Evolutionary conservation across 1,140 invertebrate genomes (phyloP), one percentile per base, ranked within the genome.

Genomic region (Drosophila busckii): DNA sequence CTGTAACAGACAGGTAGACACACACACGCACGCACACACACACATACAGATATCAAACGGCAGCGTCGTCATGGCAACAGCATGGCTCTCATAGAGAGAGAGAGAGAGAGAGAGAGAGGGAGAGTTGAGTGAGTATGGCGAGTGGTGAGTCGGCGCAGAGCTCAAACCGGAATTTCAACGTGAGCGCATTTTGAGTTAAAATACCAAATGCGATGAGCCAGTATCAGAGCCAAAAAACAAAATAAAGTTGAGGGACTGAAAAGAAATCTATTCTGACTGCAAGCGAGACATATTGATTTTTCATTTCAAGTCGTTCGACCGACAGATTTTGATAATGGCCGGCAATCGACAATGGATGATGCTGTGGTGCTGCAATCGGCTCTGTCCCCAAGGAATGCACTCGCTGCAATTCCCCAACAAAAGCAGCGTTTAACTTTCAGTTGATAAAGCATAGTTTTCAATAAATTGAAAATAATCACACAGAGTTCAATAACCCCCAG

Each of bases 1-100:
- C 58, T 73, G 67, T 58, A 52, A 44, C 42, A 41, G 53, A 80
- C 80, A 84, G 80, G 80, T 84, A 84, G 73, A 80, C 60, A 73
- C 50, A 45, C 62, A 35, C 64, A 54, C 23, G 38, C 56, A 63
- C 69, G 49, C 59, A 44, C 45, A 29, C 65, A 48, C 25, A 45
- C 23, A 48, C 5, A 10, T 22, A 41, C n/a, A 16, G 16, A 10
- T 26, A 28, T n/a, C 19, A 26, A 42, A 29, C 55, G 38, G 45
- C 54, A 44, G 56, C 49, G 80, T 84, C 56, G 66, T 56, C 64
- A 84, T 85, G 75, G 55, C 42, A 69, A 71, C 70, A 37, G 13
- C 29, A 15, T 31, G 41, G 15, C 29, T n/a, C n/a, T n/a, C n/a
- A n/a, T n/a, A n/a, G n/a, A n/a, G n/a, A n/a, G 60, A 23, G 23